Evolutionary conservation across 2,797 vertebrate species (phyloP), one percentile per base, ranked within the genome.

Genomic region (Scolopax rusticola): DNA sequence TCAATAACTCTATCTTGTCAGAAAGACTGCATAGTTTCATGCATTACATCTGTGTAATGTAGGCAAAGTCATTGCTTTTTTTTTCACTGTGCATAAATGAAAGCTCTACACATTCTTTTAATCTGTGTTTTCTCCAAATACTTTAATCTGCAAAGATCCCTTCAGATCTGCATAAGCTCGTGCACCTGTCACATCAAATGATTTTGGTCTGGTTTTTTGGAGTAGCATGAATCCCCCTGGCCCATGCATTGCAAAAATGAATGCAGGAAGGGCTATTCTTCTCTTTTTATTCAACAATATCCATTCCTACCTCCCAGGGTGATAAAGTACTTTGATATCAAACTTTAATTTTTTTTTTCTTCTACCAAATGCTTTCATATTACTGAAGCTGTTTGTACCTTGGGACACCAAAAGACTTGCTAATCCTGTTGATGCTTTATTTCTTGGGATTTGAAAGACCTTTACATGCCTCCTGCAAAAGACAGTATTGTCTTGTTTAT

Each of bases 371-470:
- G 20, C 12, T 54, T 90, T 90, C 3, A n/a, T 88, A 47, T 90
- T 93, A 48, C 85, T 75, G 59, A 94, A 84, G 56, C 48, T 80
- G n/a, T 71, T 97, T 94, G 38, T 84, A 78, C 38, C 73, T 67
- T 33, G 27, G 40, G n/a, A 82, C 33, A 61, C 27, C 17, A 53
- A 89, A 96, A 89, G 36, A 57, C 9, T 65, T 89, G 45, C 18
- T 96, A 75, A 95, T 74, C 68, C 27, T 43, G n/a, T 63, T 89
- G 51, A 70, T 95, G 36, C 12, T 84, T 94, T 78, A 28, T 84
- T 87, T 94, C 38, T 32, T 47, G 15, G 33, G 4, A 75, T 33
- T 47, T 89, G 24, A 80, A 93, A 90, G 25, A 28, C 45, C 32
- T 87, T 89, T 87, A 91, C 88, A 81, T 15, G 2, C 11, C 43